phyloP scores from a whole-genome alignment of 2,888 invertebrate species.

The Apomyelois bistriatella region DNA sequence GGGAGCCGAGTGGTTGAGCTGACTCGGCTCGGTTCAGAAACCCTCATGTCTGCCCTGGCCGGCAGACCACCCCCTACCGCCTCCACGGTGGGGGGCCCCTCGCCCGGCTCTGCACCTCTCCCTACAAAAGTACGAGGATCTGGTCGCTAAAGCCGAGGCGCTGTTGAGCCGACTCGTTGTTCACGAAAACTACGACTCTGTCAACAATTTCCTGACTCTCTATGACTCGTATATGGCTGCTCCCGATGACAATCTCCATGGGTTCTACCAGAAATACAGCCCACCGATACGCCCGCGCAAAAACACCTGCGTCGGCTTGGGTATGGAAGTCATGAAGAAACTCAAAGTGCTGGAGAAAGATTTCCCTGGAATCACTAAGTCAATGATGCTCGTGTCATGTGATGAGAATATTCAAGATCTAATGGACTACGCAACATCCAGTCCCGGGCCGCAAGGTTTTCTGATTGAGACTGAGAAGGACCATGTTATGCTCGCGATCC shows the following conservation, averaged over 20 bases:
- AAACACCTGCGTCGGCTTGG: conserved; percentile 94
- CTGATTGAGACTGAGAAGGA: conserved; percentile 90
- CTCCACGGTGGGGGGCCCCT: conserved; percentile 69
- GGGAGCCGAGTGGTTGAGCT: conserved; percentile 98
- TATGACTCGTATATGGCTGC: conserved; percentile 85
- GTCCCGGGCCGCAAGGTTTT: conserved; percentile 80
- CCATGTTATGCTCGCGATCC: conserved; percentile 90
- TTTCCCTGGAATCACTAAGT: conserved; percentile 83
- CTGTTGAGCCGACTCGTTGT: conserved; percentile 90
- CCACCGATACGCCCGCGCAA: conserved; percentile 91
- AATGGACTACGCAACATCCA: conserved; percentile 81
- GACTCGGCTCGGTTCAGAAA: conserved; percentile 86
- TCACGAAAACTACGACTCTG: conserved; percentile 93
- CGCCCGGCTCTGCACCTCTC: conserved; percentile 85
- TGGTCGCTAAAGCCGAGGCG: conserved; percentile 90
- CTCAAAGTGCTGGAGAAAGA: conserved; percentile 82
- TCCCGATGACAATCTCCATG: conserved; percentile 83
- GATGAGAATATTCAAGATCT: conserved; percentile 89
- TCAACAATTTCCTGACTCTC: conserved; percentile 89
- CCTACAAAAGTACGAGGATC: conserved; percentile 88
- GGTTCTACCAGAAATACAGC: conserved; percentile 90
- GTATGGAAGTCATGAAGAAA: conserved; percentile 89
- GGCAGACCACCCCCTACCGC: conserved; percentile 70
- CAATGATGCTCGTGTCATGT: conserved; percentile 89
- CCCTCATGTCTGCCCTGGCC: conserved; percentile 61